These are phyloP conservation scores for Myiopsitta monachus DNA, from an alignment of 2,113 vertebrate species.

Conservation along the genomic window DNA sequence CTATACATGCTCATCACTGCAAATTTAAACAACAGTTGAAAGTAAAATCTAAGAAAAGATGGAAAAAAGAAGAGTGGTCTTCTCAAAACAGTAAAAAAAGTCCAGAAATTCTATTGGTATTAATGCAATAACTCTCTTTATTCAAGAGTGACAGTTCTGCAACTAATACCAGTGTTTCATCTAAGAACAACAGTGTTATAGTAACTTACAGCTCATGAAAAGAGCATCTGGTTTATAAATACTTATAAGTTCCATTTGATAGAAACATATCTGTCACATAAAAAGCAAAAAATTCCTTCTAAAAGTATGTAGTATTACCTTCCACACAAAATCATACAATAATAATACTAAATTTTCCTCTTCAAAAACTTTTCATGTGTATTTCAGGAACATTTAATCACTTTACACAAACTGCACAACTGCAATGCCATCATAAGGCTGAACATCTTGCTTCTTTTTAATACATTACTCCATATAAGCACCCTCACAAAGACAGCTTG, in stretches of 20 bases:
- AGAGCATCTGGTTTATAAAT: slow-evolving; percentile 66
- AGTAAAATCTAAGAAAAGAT: slow-evolving; percentile 41
- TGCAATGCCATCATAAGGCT: slow-evolving; percentile 70
- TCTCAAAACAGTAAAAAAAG: slow-evolving; percentile 15
- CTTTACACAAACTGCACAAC: slow-evolving; percentile 64
- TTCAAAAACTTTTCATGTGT: slow-evolving; percentile 24
- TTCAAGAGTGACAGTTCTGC: slow-evolving; percentile 22
- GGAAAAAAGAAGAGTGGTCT: slow-evolving; percentile 29
- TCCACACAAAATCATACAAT: not conserved
- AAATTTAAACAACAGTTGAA: slow-evolving; percentile 57
- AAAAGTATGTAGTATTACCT: slow-evolving; percentile 17
- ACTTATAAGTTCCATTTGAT: slow-evolving; percentile 55
- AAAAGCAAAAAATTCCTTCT: slow-evolving; percentile 38
- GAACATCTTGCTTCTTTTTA: slow-evolving; percentile 69
- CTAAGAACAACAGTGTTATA: slow-evolving; percentile 32
- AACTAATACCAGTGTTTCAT: not conserved
- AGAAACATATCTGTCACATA: slow-evolving; percentile 16
- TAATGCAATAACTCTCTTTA: slow-evolving; percentile 18
- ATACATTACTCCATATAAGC: slow-evolving; percentile 71
- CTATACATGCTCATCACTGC: not conserved
- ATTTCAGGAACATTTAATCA: slow-evolving; percentile 64
- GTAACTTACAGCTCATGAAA: slow-evolving; percentile 66
- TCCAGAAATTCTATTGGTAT: slow-evolving; percentile 14
- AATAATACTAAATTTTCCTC: not conserved
- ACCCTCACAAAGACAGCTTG: slow-evolving; percentile 71